Evolutionary conservation across 2,113 vertebrate species (phyloP).

Genomic region (Larimichthys crocea): DNA sequence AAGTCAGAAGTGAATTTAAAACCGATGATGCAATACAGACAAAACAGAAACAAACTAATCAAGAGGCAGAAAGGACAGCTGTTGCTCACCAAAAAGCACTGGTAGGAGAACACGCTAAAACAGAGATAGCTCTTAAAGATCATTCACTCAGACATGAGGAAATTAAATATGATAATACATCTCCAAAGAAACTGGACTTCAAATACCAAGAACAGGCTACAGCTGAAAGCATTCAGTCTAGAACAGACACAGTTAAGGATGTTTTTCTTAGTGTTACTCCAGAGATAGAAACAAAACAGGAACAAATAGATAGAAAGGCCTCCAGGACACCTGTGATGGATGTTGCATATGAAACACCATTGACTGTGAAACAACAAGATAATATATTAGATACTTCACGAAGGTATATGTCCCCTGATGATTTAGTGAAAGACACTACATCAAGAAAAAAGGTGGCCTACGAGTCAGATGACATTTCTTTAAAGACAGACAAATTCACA

Average conservation of each 20-base stretch:
- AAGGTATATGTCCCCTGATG: neutral
- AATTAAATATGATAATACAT: neutral
- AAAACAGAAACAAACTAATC: neutral
- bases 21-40: neutral
- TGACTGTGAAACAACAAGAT: neutral
- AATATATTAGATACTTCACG: slow-evolving; percentile 1
- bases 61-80: slow-evolving; percentile 6
- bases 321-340: slow-evolving; percentile 10
- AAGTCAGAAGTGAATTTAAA: neutral
- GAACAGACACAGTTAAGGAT: neutral
- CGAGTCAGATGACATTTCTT: neutral
- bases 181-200: slow-evolving; percentile 7
- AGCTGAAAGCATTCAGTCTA: neutral
- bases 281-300: neutral
- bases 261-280: neutral
- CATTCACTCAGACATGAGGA: neutral
- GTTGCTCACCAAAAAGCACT: neutral
- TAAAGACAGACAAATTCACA: neutral
- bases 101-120: neutral
- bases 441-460: neutral
- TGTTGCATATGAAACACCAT: slow-evolving; percentile 4
- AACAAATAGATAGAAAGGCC: slow-evolving; percentile 13
- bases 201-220: neutral
- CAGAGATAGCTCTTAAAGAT: neutral
- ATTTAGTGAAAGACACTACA: neutral